phyloP scores from a whole-genome alignment of 2,888 invertebrate species.

The Polymixis flavicincta region DNA sequence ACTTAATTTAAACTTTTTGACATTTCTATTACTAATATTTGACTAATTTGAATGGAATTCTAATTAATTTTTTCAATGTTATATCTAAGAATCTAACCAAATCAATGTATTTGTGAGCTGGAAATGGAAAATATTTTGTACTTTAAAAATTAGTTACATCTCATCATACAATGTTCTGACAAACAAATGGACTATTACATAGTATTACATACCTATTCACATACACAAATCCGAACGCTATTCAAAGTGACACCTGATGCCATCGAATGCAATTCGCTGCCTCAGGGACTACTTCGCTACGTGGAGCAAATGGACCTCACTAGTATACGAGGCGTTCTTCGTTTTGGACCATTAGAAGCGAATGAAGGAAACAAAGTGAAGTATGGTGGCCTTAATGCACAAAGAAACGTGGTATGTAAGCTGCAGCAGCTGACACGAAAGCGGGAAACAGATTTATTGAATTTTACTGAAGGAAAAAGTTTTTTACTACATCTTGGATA shows the following conservation, averaged over 20 bases:
- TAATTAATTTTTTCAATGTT: too few species aligned
- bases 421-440: constrained; percentile 48
- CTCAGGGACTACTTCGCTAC: constrained; percentile 56
- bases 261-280: constrained; percentile 59
- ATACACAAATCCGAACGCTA: constrained; percentile 38
- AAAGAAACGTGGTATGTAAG: constrained; percentile 48
- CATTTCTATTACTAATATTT: too few species aligned
- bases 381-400: constrained; percentile 48
- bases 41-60: too few species aligned
- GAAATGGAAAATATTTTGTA: too few species aligned
- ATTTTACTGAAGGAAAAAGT: constrained; percentile 38
- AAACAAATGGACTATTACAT: too few species aligned
- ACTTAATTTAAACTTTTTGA: too few species aligned
- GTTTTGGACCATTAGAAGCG: constrained; percentile 57
- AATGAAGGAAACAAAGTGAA: constrained; percentile 59
- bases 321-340: constrained; percentile 42
- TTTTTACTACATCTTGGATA: constrained; percentile 22
- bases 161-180: too few species aligned
- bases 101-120: too few species aligned
- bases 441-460: constrained; percentile 36
- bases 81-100: too few species aligned
- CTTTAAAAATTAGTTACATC: too few species aligned
- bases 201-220: neutral
- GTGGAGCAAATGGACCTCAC: constrained; percentile 54
- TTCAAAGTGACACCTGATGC: constrained; percentile 61